These are phyloP conservation scores for Batillaria attramentaria DNA, from an alignment of 1,140 invertebrate genomes.

Conservation along the genomic window DNA sequence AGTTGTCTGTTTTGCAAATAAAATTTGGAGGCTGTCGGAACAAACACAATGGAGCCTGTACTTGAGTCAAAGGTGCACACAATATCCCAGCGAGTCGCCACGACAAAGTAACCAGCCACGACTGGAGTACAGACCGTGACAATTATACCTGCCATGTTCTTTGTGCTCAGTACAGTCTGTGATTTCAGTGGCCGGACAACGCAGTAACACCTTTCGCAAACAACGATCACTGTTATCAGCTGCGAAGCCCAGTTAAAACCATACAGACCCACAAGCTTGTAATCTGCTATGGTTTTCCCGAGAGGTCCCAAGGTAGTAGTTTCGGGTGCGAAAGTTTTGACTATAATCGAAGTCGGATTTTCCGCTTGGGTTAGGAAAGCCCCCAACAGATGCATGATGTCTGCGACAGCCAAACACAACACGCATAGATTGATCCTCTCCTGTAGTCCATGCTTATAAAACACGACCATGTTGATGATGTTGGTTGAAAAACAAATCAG, in stretches of 20 bases:
- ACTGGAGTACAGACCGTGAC: background rate
- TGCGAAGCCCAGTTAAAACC: background rate
- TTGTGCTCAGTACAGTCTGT: background rate
- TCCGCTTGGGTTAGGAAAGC: background rate
- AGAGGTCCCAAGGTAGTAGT: no score
- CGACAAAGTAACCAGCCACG: background rate
- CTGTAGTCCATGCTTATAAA: constrained; percentile 2
- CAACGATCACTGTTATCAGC: background rate
- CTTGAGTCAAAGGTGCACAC: background rate
- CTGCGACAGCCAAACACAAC: background rate
- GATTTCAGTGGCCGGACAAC: background rate
- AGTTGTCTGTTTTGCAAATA: background rate
- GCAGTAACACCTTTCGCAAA: constrained; percentile 1
- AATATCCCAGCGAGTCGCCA: background rate
- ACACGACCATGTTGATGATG: constrained; percentile 14
- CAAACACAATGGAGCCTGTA: background rate
- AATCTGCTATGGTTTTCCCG: no score
- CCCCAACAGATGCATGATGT: constrained; percentile 13
- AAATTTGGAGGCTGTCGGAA: background rate
- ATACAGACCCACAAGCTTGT: background rate
- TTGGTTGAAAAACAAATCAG: background rate
- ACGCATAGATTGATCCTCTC: constrained; percentile 24
- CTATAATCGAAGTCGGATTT: background rate
- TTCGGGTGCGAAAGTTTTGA: background rate
- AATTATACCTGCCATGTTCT: background rate